phyloP scores from a whole-genome alignment of 2,888 invertebrate species.

The Phanerotoma sp. region DNA sequence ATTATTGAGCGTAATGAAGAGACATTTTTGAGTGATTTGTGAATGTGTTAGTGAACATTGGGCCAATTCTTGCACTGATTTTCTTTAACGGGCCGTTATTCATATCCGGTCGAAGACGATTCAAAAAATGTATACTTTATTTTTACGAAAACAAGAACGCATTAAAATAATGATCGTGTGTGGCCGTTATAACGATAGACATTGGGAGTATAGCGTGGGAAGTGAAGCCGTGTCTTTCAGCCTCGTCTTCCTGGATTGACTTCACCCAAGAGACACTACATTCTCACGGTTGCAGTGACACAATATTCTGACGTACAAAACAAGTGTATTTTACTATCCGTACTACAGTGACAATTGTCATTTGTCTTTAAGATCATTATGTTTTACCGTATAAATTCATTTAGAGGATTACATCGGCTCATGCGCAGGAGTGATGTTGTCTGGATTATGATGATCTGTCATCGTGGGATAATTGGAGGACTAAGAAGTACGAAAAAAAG shows the following conservation, averaged over 20 bases:
- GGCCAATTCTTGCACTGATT: no score
- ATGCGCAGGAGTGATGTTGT: not conserved
- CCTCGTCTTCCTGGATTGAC: conserved; percentile 20
- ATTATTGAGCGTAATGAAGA: no score
- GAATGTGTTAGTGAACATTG: no score
- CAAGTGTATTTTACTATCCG: not conserved
- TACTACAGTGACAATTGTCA: conserved; percentile 11
- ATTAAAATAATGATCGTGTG: conserved; percentile 14
- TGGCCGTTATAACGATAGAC: conserved; percentile 21
- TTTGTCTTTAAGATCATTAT: not conserved
- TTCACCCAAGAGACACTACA: not conserved
- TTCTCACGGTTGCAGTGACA: conserved; percentile 22
- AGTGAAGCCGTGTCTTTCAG: conserved; percentile 12
- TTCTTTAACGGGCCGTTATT: no score
- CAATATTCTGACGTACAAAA: not conserved
- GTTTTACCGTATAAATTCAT: not conserved
- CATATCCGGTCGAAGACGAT: not conserved
- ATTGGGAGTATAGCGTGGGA: conserved; percentile 19
- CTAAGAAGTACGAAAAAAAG: not conserved
- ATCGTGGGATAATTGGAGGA: not conserved
- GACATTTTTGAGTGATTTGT: no score
- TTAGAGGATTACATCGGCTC: no score
- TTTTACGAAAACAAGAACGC: not conserved
- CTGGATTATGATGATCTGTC: not conserved
- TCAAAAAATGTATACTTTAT: not conserved